A percentile compares a stretch with the other conserved stretches of the same genome.
Conservation (phyloP, 2,888 invertebrate species). For the Calliphora vomitoria region DNA sequence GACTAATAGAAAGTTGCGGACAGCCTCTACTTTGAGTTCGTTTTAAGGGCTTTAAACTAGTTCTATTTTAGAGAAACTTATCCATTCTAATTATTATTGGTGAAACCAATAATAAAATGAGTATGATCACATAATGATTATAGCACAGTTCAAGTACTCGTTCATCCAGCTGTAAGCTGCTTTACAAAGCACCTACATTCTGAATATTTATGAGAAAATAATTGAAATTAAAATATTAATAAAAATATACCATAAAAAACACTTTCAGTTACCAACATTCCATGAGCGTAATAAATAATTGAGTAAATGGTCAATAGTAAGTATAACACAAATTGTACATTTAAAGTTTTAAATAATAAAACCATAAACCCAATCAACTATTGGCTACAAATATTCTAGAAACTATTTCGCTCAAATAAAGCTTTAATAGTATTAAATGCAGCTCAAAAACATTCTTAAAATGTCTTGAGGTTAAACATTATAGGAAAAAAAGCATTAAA, state of each 20-base stretch:
- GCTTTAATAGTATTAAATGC: not conserved
- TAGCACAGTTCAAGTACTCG: too few species aligned
- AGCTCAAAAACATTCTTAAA: slow-evolving; percentile 25
- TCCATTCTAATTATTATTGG: too few species aligned
- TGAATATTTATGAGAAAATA: too few species aligned
- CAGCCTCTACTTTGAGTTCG: too few species aligned
- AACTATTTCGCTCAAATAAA: slow-evolving; percentile 32
- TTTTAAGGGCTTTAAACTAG: too few species aligned
- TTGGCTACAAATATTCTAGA: slow-evolving; percentile 11
- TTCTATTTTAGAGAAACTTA: too few species aligned
- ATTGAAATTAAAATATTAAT: too few species aligned
- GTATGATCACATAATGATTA: too few species aligned
- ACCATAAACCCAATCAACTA: not conserved
- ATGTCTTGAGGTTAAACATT: not conserved
- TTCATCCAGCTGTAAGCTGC: too few species aligned
- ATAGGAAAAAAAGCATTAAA: not conserved
- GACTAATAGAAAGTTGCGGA: too few species aligned
- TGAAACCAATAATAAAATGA: too few species aligned
- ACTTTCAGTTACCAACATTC: slow-evolving; percentile 21
- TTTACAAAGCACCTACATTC: too few species aligned
- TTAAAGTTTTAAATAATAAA: not conserved
- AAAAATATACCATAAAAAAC: not conserved
- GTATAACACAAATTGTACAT: not conserved
- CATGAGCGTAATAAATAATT: not conserved
- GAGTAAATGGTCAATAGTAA: not conserved